phyloP scores from a whole-genome alignment of 2,113 vertebrate genomes.

The Cebus imitator region DNA sequence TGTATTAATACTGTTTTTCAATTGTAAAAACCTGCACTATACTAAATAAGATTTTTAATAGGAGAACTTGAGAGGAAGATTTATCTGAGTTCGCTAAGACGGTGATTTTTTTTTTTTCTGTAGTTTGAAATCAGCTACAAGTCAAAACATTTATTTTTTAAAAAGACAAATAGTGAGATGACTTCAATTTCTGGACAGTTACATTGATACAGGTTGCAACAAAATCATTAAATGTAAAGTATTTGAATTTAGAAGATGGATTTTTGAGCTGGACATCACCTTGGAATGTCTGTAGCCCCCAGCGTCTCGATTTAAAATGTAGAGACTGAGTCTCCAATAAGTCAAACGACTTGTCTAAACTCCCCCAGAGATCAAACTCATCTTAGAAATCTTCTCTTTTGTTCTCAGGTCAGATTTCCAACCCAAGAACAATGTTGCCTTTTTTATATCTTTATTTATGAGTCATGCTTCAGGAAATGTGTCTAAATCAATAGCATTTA shows the following conservation, averaged over 20 bases:
- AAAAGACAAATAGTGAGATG: neutral
- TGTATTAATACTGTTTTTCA: neutral
- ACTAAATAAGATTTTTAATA: neutral
- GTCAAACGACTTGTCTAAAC: no score
- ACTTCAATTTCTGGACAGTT: neutral
- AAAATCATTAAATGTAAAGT: no score
- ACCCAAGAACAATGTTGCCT: no score
- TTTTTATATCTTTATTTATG: no score
- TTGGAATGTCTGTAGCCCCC: neutral
- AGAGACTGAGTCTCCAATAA: neutral
- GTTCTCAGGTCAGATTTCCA: neutral
- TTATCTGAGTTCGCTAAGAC: neutral
- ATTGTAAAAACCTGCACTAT: neutral
- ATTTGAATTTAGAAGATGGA: neutral
- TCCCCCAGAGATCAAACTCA: neutral
- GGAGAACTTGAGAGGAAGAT: neutral
- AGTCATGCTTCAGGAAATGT: neutral
- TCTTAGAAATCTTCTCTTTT: neutral
- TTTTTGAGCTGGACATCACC: neutral
- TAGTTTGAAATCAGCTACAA: neutral
- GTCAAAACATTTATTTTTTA: neutral
- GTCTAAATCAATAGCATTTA: neutral
- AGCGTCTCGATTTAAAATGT: neutral
- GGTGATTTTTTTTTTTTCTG: no score
- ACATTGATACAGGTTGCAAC: neutral